These are phyloP conservation scores for Oasisia sp. DNA, from an alignment of 2,888 invertebrate genomes.

Conservation along the genomic window DNA sequence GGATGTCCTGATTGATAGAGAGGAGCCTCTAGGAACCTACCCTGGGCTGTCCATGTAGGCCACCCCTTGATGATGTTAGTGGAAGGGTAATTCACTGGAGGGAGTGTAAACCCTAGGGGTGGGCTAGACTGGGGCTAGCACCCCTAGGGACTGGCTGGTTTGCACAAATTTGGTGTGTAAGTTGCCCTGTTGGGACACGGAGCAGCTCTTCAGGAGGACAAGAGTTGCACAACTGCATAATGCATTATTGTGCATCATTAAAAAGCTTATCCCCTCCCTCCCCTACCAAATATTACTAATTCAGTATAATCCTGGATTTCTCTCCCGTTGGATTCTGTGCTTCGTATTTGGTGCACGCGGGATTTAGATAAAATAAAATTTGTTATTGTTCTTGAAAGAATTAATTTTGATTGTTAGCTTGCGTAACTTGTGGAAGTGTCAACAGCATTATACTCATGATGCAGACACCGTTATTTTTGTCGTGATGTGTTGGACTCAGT, in stretches of 20 bases:
- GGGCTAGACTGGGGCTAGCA: neutral
- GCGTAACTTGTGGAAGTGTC: too few relatives aligned
- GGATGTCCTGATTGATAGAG: neutral
- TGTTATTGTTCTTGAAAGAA: neutral
- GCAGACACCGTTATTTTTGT: too few relatives aligned
- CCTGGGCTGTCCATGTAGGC: neutral
- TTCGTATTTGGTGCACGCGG: neutral
- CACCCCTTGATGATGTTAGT: neutral
- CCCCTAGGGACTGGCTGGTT: neutral
- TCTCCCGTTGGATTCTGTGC: too few relatives aligned
- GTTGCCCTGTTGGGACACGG: neutral
- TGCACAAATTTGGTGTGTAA: neutral
- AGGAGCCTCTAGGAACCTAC: neutral
- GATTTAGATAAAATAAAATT: neutral
- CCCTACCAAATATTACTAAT: neutral
- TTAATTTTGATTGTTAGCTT: too few relatives aligned
- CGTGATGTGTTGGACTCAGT: too few relatives aligned
- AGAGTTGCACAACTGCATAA: neutral
- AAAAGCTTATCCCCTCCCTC: neutral
- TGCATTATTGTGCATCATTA: neutral
- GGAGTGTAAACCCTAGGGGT: neutral
- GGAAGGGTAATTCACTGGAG: neutral
- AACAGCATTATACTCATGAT: too few relatives aligned
- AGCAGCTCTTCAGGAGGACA: neutral
- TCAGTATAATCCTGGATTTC: neutral